These are phyloP conservation scores for Oscheius sp. DNA, from an alignment of 2,888 invertebrate genomes.

Conservation along the genomic window DNA sequence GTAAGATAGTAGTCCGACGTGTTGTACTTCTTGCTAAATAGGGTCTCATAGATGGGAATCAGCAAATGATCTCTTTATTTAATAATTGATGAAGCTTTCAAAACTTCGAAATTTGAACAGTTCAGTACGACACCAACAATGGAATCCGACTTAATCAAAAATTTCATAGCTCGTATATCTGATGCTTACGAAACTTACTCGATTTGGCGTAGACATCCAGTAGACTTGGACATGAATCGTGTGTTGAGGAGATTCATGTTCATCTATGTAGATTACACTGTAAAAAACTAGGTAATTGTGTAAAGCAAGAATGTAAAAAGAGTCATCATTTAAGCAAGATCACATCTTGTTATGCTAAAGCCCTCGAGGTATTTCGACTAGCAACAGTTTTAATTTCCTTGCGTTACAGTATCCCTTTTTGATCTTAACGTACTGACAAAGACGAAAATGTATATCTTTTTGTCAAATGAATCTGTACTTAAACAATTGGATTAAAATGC, in stretches of 20 bases:
- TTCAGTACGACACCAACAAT: no score
- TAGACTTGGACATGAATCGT: constrained; percentile 12
- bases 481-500: no score
- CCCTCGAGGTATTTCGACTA: no score
- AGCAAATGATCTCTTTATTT: no score
- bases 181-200: background rate
- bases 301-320: background rate
- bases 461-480: no score
- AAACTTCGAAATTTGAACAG: background rate
- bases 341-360: no score
- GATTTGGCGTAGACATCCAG: constrained; percentile 6
- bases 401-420: background rate
- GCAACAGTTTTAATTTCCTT: background rate
- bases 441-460: background rate
- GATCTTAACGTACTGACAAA: background rate
- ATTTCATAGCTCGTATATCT: background rate
- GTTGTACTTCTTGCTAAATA: no score
- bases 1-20: no score
- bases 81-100: background rate
- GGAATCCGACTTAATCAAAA: background rate
- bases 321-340: background rate
- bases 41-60: no score
- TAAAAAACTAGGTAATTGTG: background rate
- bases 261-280: background rate
- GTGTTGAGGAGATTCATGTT: no score